phyloP scores from a whole-genome alignment of 2,888 invertebrate genomes.

The Lydus trimaculatus region DNA sequence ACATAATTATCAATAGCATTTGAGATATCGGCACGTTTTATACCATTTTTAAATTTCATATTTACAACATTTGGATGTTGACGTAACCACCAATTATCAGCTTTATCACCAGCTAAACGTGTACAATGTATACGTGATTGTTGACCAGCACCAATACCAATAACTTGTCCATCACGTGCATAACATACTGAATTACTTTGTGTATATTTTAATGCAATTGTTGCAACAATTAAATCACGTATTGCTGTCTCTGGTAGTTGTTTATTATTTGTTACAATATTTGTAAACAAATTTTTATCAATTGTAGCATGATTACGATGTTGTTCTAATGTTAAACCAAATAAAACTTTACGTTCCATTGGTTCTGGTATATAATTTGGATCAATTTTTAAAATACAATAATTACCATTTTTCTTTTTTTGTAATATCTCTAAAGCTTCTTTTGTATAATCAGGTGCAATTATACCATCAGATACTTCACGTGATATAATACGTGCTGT shows the following conservation, averaged over 20 bases:
- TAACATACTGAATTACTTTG: slow-evolving; percentile 99
- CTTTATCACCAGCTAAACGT: slow-evolving; percentile 95
- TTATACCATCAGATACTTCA: slow-evolving; percentile 97
- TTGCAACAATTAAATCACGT: slow-evolving; percentile 93
- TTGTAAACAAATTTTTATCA: slow-evolving; percentile 76
- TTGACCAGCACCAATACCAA: slow-evolving; percentile 98
- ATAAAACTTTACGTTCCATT: slow-evolving; percentile 83
- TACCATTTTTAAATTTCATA: slow-evolving; percentile 85
- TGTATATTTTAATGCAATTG: slow-evolving; percentile 95
- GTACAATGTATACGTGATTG: slow-evolving; percentile 99
- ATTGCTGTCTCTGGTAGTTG: slow-evolving; percentile 75
- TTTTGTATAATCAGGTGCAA: slow-evolving; percentile 89
- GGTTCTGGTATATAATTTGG: slow-evolving; percentile 80
- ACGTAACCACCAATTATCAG: slow-evolving; percentile 97
- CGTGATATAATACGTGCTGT: slow-evolving; percentile 94
- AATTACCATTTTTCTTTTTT: slow-evolving; percentile 94
- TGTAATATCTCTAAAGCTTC: slow-evolving; percentile 86
- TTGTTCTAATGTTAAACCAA: slow-evolving; percentile 86
- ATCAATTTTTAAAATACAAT: slow-evolving; percentile 94
- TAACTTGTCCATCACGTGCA: slow-evolving; percentile 87
- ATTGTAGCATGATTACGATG: slow-evolving; percentile 89
- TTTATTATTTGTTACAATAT: slow-evolving; percentile 78
- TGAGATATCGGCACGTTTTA: slow-evolving; percentile 90
- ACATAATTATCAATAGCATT: slow-evolving; percentile 97
- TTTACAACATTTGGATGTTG: slow-evolving; percentile 85